Percentiles rank a stretch among this genome's conserved stretches.
Evolutionary conservation across 2,888 invertebrate genomes (phyloP).

Genomic region (Alviniconcha strummeri): DNA sequence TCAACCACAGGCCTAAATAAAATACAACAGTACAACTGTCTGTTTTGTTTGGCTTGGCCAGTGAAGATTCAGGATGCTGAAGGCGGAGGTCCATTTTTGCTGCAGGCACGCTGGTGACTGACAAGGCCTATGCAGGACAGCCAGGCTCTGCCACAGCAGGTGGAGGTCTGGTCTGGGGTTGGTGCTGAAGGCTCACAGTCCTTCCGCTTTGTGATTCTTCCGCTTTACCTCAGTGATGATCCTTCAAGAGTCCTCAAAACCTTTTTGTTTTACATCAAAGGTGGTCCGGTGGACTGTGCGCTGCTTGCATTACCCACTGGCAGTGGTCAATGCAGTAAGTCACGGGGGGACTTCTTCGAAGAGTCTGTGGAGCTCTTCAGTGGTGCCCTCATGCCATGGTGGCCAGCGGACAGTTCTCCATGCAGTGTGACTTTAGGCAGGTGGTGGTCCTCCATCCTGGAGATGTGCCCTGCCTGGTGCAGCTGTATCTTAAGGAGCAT

Average conservation of each 20-base stretch:
- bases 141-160: neutral
- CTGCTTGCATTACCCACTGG: neutral
- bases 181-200: neutral
- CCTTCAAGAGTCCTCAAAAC: no score
- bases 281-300: neutral
- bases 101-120: neutral
- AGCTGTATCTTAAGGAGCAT: conserved; percentile 2
- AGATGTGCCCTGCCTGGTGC: conserved; percentile 1
- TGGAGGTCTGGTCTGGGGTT: conserved; percentile 7
- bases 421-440: conserved; percentile 8
- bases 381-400: neutral
- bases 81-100: neutral
- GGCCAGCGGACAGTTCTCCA: conserved; percentile 6
- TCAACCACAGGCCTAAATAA: no score
- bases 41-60: neutral
- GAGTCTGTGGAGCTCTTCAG: neutral
- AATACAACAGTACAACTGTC: no score
- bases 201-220: neutral
- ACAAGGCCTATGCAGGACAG: neutral
- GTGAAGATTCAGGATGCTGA: neutral
- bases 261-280: no score
- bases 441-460: conserved; percentile 9
- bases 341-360: neutral
- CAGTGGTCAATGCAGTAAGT: neutral
- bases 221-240: no score